These are phyloP conservation scores for Hydrochoerus hydrochaeris DNA, from an alignment of 2,113 vertebrate species.

Conservation along the genomic window DNA sequence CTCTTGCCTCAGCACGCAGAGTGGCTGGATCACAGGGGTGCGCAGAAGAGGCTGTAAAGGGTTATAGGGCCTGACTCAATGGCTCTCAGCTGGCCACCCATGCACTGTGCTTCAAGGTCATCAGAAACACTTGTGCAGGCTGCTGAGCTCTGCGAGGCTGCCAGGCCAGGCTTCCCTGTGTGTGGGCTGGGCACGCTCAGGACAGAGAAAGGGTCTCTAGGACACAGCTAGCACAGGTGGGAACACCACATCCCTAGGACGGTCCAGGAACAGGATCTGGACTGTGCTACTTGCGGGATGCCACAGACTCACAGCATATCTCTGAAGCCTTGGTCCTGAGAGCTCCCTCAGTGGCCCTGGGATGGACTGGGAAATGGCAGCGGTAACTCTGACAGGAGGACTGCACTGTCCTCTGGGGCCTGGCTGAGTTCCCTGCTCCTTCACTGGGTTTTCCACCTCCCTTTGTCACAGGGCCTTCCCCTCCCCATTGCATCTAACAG, in stretches of 20 bases:
- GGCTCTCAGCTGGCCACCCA: not conserved
- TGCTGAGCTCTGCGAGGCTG: not conserved
- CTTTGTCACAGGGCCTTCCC: not conserved
- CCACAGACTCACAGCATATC: not conserved
- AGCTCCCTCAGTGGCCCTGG: not conserved
- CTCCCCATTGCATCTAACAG: not conserved
- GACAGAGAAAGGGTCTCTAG: not conserved
- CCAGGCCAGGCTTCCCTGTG: not conserved
- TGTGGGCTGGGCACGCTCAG: not conserved
- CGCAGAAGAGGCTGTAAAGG: not conserved
- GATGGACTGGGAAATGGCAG: not conserved
- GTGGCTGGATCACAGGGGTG: not conserved
- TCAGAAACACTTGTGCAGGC: not conserved
- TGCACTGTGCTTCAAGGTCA: not conserved
- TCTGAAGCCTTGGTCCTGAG: not conserved
- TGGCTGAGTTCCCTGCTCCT: not conserved
- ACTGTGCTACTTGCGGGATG: not conserved
- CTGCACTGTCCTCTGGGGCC: not conserved
- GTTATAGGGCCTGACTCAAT: accelerated
- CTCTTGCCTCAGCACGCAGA: not conserved
- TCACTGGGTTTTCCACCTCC: not conserved
- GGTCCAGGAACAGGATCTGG: not conserved
- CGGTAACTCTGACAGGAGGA: not conserved
- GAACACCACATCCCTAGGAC: not conserved
- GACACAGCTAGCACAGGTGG: not conserved